phyloP scores from a whole-genome alignment of 1,140 invertebrate species.

The Neodiprion virginianus region DNA sequence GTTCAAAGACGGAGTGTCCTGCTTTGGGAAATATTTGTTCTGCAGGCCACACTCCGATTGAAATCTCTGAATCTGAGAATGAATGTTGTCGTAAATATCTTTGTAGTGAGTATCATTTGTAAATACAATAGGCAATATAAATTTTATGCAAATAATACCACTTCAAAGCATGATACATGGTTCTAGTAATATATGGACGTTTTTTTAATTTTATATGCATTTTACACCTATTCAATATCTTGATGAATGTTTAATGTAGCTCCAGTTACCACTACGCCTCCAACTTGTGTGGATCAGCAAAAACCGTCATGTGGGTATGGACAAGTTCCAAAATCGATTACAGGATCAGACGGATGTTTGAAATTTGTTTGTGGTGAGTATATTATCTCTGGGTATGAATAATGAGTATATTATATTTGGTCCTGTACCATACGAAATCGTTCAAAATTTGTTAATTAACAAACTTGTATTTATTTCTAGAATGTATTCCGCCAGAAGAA shows the following conservation, averaged over 20 bases:
- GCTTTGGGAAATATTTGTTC: constrained; percentile 67
- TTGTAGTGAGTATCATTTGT: constrained; percentile 64
- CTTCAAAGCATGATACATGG: constrained; percentile 11
- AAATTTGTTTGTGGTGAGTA: constrained; percentile 74
- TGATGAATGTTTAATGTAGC: constrained; percentile 50
- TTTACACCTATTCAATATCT: not conserved
- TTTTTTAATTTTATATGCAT: constrained; percentile 11
- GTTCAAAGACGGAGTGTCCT: constrained; percentile 67
- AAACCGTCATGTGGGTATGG: constrained; percentile 74
- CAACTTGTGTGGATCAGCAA: constrained; percentile 67
- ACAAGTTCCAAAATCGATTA: constrained; percentile 72
- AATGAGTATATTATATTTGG: constrained; percentile 48
- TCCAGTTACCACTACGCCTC: constrained; percentile 58
- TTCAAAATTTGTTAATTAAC: constrained; percentile 16
- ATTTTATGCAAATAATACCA: constrained; percentile 8
- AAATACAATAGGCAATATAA: not conserved
- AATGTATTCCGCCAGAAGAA: constrained; percentile 73
- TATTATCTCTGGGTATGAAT: not conserved
- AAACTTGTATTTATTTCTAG: constrained; percentile 46
- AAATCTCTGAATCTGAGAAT: constrained; percentile 61
- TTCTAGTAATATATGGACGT: constrained; percentile 3
- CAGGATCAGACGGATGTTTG: constrained; percentile 66
- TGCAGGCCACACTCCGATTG: constrained; percentile 60
- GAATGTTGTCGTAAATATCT: constrained; percentile 75
- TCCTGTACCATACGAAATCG: constrained; percentile 17